phyloP scores from a whole-genome alignment of 2,888 invertebrate genomes.

The Plagodis pulveraria region DNA sequence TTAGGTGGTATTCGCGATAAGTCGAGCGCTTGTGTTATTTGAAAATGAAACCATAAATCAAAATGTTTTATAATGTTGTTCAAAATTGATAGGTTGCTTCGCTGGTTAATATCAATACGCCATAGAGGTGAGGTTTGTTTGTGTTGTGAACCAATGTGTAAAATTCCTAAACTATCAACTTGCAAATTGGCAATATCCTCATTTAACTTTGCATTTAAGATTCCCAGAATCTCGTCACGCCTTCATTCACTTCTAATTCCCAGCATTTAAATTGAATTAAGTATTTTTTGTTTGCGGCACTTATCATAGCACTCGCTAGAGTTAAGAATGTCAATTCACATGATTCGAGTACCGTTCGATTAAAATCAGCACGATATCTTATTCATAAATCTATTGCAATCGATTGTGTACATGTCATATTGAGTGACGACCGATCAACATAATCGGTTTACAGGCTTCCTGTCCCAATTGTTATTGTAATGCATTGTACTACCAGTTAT shows the following conservation, averaged over 20 bases:
- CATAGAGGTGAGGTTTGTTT: constrained; percentile 1
- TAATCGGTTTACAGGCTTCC: constrained; percentile 81
- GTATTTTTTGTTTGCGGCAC: constrained; percentile 27
- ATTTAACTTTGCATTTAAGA: constrained; percentile 14
- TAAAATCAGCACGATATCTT: constrained; percentile 70
- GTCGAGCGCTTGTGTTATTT: constrained; percentile 40
- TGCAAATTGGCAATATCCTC: constrained; percentile 8
- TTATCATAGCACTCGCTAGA: constrained; percentile 29
- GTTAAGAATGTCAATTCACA: constrained; percentile 28
- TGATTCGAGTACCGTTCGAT: constrained; percentile 45
- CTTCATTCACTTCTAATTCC: constrained; percentile 21
- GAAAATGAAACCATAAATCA: constrained; percentile 36
- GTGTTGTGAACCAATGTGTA: neutral
- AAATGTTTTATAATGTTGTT: constrained; percentile 16
- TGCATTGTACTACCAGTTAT: constrained; percentile 75
- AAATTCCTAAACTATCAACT: neutral
- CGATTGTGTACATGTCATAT: constrained; percentile 72
- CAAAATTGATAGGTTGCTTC: constrained; percentile 7
- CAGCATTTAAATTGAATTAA: constrained; percentile 16
- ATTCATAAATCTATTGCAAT: constrained; percentile 69
- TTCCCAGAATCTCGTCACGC: constrained; percentile 21
- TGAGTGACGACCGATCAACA: constrained; percentile 75
- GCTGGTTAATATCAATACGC: constrained; percentile 4
- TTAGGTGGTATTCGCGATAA: constrained; percentile 38
- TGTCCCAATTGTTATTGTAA: constrained; percentile 77